phyloP scores from a whole-genome alignment of 2,888 invertebrate species.

The Thera obeliscata region DNA sequence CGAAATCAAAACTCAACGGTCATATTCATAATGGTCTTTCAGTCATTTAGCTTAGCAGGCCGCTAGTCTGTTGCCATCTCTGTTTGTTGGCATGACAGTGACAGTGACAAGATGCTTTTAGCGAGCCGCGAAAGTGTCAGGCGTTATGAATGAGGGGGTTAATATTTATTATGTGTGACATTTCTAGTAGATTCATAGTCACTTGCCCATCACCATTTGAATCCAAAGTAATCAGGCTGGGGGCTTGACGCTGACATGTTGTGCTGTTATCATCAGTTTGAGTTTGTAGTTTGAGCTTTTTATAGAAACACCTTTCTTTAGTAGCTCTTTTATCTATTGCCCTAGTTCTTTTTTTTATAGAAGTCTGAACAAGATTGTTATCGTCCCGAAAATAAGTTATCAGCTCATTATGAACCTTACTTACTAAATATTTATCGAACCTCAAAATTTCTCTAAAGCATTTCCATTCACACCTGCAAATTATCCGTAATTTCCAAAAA shows the following conservation, averaged over 20 bases:
- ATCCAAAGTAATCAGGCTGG: constrained; percentile 62
- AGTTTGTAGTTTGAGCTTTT: neutral
- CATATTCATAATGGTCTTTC: too few relatives aligned
- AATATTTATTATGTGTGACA: neutral
- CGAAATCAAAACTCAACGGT: too few relatives aligned
- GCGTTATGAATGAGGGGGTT: too few relatives aligned
- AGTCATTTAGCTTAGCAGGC: too few relatives aligned
- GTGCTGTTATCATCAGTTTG: constrained; percentile 41
- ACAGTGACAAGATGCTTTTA: too few relatives aligned
- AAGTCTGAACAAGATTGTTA: neutral
- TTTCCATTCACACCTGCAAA: constrained; percentile 44
- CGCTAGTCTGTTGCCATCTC: too few relatives aligned
- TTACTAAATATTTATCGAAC: neutral
- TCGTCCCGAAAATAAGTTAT: constrained; percentile 7
- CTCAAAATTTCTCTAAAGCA: constrained; percentile 1
- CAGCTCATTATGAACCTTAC: neutral
- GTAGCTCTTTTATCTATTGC: neutral
- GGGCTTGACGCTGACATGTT: constrained; percentile 53
- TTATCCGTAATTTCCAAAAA: constrained; percentile 59
- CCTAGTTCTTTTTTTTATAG: neutral
- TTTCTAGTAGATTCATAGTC: constrained; percentile 40
- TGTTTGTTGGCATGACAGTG: too few relatives aligned
- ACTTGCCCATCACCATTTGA: constrained; percentile 61
- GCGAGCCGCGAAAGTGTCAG: too few relatives aligned
- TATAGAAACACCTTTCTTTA: constrained; percentile 17